Evolutionary conservation across 64 coral and sea anemone species (phyloP).

Genomic region (Porites australiensis): DNA sequence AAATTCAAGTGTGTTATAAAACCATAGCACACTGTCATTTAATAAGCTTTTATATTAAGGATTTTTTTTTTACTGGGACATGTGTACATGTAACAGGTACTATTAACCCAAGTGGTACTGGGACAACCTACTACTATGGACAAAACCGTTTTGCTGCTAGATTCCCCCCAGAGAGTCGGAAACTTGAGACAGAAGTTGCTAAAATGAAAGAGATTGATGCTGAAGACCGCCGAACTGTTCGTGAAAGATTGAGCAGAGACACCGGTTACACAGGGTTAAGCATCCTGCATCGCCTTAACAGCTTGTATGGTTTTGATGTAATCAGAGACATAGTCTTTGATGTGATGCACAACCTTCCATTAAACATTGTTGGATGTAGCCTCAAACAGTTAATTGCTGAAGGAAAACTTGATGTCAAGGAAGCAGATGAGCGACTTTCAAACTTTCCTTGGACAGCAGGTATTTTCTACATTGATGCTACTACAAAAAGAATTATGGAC

Average conservation of each 20-base stretch:
- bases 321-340: constrained; percentile 37
- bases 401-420: constrained; percentile 16
- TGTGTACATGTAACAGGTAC: too few relatives aligned
- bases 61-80: too few relatives aligned
- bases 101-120: too few relatives aligned
- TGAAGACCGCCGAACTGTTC: constrained; percentile 20
- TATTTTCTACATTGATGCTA: background rate
- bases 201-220: constrained; percentile 4
- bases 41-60: too few relatives aligned
- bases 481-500: too few relatives aligned
- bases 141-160: background rate
- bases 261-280: constrained; percentile 24
- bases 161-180: background rate
- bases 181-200: background rate
- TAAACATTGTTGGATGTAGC: constrained; percentile 26
- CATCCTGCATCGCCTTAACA: constrained; percentile 20
- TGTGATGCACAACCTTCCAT: background rate
- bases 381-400: background rate
- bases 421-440: background rate
- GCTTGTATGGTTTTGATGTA: constrained; percentile 60
- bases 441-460: constrained; percentile 35
- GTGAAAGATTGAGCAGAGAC: background rate
- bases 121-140: background rate
- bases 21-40: too few relatives aligned
- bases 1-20: too few relatives aligned